Evolutionary conservation across 2,797 vertebrate genomes (phyloP).

Genomic region (Odontamblyopus lacepedii): DNA sequence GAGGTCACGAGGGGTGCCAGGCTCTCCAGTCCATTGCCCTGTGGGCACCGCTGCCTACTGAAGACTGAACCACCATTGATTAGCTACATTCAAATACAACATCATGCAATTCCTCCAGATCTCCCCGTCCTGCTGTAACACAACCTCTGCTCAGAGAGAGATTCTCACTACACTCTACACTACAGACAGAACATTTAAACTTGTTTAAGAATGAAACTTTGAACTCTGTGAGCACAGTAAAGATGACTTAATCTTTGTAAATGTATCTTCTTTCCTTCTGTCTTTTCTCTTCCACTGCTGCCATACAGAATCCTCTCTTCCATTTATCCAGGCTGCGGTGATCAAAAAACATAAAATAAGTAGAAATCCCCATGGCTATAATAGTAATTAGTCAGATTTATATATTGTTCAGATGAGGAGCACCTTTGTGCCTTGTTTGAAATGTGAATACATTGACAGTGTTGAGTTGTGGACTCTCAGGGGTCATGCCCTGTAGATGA

Average conservation of each 20-base stretch:
- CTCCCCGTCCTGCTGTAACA: neutral
- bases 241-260: neutral
- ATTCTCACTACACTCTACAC: neutral
- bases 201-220: conserved; percentile 26
- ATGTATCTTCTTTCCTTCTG: neutral
- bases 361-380: neutral
- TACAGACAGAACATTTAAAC: neutral
- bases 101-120: no score
- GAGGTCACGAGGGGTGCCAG: conserved; percentile 76
- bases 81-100: no score
- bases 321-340: neutral
- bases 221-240: neutral
- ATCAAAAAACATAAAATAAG: neutral
- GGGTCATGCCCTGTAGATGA: conserved; percentile 49
- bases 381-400: neutral
- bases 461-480: conserved; percentile 11
- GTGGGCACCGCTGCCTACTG: conserved; percentile 64
- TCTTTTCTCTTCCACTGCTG: neutral
- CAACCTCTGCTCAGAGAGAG: neutral
- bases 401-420: conserved; percentile 1
- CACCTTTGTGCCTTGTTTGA: neutral
- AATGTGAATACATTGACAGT: conserved; percentile 2
- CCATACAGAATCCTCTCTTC: neutral
- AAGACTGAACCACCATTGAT: conserved; percentile 16
- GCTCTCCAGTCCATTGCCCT: conserved; percentile 72